These are phyloP conservation scores for Podarcis lilfordi DNA, from an alignment of 2,797 vertebrate genomes.

Conservation along the genomic window DNA sequence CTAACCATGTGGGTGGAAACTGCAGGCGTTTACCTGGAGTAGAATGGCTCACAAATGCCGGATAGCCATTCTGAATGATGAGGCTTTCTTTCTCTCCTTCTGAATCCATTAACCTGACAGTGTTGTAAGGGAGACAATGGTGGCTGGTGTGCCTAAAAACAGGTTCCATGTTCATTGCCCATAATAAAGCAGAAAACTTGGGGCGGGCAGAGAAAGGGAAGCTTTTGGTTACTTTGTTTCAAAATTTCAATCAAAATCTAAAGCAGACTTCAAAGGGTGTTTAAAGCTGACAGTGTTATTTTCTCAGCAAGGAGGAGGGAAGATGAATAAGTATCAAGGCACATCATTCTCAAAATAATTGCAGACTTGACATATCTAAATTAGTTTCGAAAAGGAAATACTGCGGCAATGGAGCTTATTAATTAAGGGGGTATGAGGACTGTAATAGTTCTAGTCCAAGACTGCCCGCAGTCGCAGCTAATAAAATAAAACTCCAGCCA, in stretches of 20 bases:
- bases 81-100: not conserved
- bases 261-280: constrained; percentile 79
- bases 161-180: constrained; percentile 32
- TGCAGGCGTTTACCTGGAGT: too few relatives aligned
- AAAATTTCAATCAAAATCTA: constrained; percentile 77
- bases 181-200: constrained; percentile 26
- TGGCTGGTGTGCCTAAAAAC: constrained; percentile 41
- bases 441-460: constrained; percentile 66
- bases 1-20: too few relatives aligned
- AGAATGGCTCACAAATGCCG: not conserved
- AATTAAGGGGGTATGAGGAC: constrained; percentile 77
- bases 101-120: not conserved
- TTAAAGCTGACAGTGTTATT: constrained; percentile 77
- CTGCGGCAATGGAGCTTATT: constrained; percentile 80
- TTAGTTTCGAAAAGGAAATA: constrained; percentile 81
- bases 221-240: constrained; percentile 63
- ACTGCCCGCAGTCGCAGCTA: constrained; percentile 72
- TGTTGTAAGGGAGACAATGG: not conserved
- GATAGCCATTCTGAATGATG: not conserved
- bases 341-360: constrained; percentile 82
- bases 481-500: constrained; percentile 70
- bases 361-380: constrained; percentile 79
- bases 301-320: constrained; percentile 75
- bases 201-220: not conserved
- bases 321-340: constrained; percentile 79